Conservation (phyloP, 2,797 vertebrate species). For the Hydrolagus colliei region DNA sequence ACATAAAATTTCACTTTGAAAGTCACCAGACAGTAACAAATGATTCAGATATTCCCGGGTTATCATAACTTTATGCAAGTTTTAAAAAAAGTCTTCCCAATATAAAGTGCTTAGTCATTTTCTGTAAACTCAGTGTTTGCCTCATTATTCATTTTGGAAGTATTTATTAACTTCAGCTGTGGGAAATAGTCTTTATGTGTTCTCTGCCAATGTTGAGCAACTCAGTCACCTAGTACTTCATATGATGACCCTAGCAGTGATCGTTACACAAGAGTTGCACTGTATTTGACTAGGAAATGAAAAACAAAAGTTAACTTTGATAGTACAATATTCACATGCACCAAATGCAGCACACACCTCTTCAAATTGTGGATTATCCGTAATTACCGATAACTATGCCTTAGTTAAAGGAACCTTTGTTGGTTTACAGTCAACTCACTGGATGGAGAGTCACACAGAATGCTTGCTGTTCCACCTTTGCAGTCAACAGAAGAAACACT, state of each 20-base stretch:
- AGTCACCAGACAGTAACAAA: neutral
- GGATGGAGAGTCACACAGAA: neutral
- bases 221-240: neutral
- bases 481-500: neutral
- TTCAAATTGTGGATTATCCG: neutral
- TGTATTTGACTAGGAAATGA: neutral
- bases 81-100: no score
- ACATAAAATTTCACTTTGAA: no score
- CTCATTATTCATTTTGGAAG: neutral
- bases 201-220: neutral
- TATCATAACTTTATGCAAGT: no score
- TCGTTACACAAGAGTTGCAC: neutral
- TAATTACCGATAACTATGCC: neutral
- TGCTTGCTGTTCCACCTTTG: neutral
- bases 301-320: neutral
- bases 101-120: neutral
- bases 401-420: neutral
- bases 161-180: neutral
- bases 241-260: neutral
- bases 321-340: neutral
- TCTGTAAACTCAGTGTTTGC: neutral
- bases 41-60: neutral
- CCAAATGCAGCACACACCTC: neutral
- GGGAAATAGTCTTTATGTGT: neutral
- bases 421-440: neutral